A percentile compares a stretch with the other conserved stretches of the same genome.
These are phyloP conservation scores for Gandaritis pyraliata DNA, from an alignment of 2,888 invertebrate species.

Conservation along the genomic window DNA sequence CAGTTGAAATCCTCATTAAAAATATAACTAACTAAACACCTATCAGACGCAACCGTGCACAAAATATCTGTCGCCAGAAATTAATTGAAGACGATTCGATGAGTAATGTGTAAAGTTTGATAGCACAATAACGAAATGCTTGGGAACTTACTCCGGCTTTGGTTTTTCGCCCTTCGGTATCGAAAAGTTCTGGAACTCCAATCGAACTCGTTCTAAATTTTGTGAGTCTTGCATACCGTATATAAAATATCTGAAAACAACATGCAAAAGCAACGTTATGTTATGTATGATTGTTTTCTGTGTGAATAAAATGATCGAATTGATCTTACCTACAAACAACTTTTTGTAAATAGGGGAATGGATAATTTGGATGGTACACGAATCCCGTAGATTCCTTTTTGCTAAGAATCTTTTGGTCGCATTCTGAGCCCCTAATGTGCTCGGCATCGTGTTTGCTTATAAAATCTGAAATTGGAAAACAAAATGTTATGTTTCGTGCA, in stretches of 20 bases:
- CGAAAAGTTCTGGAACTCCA: conserved; percentile 95
- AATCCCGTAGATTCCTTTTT: conserved; percentile 95
- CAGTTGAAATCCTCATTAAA: too few species aligned
- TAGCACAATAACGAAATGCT: conserved; percentile 23
- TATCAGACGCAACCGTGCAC: neutral
- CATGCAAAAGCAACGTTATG: too few species aligned
- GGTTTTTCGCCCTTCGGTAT: conserved; percentile 93
- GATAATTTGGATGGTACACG: conserved; percentile 98
- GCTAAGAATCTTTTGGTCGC: conserved; percentile 98
- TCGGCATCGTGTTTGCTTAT: conserved; percentile 96
- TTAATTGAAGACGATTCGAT: conserved; percentile 24
- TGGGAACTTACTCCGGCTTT: conserved; percentile 89
- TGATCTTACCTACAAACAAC: conserved; percentile 92
- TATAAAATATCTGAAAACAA: conserved; percentile 91
- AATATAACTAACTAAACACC: too few species aligned
- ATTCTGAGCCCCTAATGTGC: conserved; percentile 98
- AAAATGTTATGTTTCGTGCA: neutral
- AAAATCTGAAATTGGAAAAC: conserved; percentile 87
- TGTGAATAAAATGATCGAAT: neutral
- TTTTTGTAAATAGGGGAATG: conserved; percentile 97
- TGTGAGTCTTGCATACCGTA: conserved; percentile 99
- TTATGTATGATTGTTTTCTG: neutral
- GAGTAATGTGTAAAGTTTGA: conserved; percentile 37
- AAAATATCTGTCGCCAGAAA: conserved; percentile 14
- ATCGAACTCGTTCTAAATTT: conserved; percentile 96